Conservation (phyloP, 1,140 invertebrate genomes). For the Diplogasteroides magnus region DNA sequence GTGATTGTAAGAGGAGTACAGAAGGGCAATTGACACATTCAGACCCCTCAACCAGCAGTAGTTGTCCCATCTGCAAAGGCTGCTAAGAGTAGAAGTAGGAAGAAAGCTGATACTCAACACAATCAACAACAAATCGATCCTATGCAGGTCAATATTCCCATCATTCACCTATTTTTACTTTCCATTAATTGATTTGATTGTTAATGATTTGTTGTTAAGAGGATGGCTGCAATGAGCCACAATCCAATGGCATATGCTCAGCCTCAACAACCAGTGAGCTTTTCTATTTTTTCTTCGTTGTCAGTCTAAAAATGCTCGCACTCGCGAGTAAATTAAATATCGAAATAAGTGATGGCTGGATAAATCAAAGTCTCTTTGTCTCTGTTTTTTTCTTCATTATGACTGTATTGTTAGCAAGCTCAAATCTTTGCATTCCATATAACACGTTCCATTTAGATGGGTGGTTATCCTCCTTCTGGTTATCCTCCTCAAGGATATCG, state of each 20-base stretch:
- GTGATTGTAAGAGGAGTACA: background rate
- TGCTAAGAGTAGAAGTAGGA: background rate
- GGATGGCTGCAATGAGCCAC: background rate
- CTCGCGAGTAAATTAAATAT: background rate
- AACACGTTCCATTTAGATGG: no score
- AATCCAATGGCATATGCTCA: background rate
- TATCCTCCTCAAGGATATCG: background rate
- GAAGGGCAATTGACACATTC: background rate
- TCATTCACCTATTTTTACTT: conserved; percentile 7
- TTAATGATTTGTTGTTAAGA: no score
- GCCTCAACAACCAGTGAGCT: background rate
- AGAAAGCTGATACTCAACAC: no score
- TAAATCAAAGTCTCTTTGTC: no score
- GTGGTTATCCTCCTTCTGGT: background rate
- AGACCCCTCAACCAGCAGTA: background rate
- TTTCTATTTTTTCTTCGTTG: no score
- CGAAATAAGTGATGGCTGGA: conserved; percentile 6
- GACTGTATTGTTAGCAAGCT: no score
- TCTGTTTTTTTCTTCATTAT: no score
- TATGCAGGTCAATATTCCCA: background rate
- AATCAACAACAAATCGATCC: background rate
- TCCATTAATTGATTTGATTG: no score
- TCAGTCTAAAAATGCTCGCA: background rate
- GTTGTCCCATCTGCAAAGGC: background rate
- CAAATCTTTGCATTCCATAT: no score